phyloP scores from a whole-genome alignment of 2,888 invertebrate species.

The Apoderus coryli region DNA sequence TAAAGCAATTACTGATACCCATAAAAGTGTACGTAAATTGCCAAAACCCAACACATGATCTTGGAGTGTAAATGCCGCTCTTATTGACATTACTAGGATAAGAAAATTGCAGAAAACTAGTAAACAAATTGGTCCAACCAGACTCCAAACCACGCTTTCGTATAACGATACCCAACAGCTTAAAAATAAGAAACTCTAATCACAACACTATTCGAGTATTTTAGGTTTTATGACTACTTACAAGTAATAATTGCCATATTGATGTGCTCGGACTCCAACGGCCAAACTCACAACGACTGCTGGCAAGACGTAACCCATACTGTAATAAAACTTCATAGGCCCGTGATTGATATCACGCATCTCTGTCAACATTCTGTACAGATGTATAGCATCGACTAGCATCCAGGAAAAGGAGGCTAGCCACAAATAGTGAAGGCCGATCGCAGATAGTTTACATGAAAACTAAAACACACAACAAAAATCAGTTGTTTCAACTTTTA shows the following conservation, averaged over 20 bases:
- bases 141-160: conserved; percentile 89
- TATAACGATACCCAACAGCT: conserved; percentile 94
- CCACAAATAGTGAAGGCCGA: conserved; percentile 88
- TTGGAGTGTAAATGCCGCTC: conserved; percentile 81
- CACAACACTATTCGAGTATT: no score
- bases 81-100: conserved; percentile 70
- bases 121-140: conserved; percentile 78
- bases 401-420: conserved; percentile 83
- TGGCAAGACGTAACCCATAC: conserved; percentile 83
- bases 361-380: conserved; percentile 88
- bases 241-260: conserved; percentile 90
- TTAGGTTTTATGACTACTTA: conserved; percentile 44
- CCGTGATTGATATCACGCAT: conserved; percentile 94
- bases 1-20: conserved; percentile 74
- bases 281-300: conserved; percentile 83
- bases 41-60: conserved; percentile 82
- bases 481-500: no score
- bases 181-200: no score
- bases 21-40: conserved; percentile 59
- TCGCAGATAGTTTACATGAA: conserved; percentile 77
- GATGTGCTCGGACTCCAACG: conserved; percentile 84
- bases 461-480: conserved; percentile 38
- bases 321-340: conserved; percentile 82
- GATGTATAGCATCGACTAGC: conserved; percentile 80
- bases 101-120: conserved; percentile 65